A percentile compares a stretch with the other conserved stretches of the same genome.
phyloP scores from a whole-genome alignment of 2,797 vertebrate species.

The Esox lucius region DNA sequence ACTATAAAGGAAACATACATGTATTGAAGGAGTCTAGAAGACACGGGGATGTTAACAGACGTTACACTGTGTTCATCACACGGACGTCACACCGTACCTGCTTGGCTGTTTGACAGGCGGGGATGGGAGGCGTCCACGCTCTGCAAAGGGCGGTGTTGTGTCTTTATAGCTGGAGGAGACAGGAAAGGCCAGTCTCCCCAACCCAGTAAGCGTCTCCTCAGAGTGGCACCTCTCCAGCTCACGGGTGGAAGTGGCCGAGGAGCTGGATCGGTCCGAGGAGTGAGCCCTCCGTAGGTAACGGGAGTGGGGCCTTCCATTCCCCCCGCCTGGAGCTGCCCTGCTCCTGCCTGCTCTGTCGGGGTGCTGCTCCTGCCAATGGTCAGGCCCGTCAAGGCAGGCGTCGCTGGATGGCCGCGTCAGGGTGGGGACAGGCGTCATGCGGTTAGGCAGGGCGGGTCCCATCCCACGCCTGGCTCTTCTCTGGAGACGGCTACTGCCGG shows the following conservation, averaged over 20 bases:
- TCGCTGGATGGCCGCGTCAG: slow-evolving; percentile 66
- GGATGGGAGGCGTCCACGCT: slow-evolving; percentile 74
- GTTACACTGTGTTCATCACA: neutral
- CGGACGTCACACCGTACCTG: slow-evolving; percentile 71
- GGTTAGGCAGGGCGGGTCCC: slow-evolving; percentile 87
- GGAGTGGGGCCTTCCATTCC: slow-evolving; percentile 81
- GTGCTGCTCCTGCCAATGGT: slow-evolving; percentile 71
- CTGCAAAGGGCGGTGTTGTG: slow-evolving; percentile 73
- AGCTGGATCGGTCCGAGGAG: slow-evolving; percentile 85
- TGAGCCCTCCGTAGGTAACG: slow-evolving; percentile 90
- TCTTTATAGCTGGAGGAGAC: slow-evolving; percentile 62
- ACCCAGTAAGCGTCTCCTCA: slow-evolving; percentile 78
- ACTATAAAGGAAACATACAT: slow-evolving; percentile 56
- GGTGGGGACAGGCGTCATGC: slow-evolving; percentile 80
- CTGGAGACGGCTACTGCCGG: slow-evolving; percentile 81
- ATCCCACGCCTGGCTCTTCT: slow-evolving; percentile 82
- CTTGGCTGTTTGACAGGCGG: slow-evolving; percentile 82
- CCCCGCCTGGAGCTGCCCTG: slow-evolving; percentile 55
- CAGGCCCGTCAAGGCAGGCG: slow-evolving; percentile 70
- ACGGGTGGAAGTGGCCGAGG: slow-evolving; percentile 58
- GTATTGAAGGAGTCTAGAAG: slow-evolving; percentile 18
- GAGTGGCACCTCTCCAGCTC: slow-evolving; percentile 85
- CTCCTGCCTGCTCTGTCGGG: slow-evolving; percentile 70
- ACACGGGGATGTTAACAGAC: neutral
- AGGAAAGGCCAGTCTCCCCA: slow-evolving; percentile 67